Evolutionary conservation across 2,797 vertebrate species (phyloP).

Genomic region (Epinephelus awoara): DNA sequence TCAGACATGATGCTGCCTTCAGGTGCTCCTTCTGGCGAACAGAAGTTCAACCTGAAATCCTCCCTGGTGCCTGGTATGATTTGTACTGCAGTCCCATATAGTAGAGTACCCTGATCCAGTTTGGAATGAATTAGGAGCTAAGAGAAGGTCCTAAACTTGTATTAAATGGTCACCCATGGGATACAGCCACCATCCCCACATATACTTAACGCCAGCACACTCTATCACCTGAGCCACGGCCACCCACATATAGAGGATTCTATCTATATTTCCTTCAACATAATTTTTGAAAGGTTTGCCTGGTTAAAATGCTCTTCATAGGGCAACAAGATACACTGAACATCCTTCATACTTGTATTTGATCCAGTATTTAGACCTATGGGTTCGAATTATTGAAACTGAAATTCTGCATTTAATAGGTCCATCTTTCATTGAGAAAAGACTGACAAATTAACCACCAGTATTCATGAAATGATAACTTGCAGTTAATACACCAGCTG

Average conservation of each 20-base stretch:
- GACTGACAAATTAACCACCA: too few relatives aligned
- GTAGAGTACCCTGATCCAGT: background rate
- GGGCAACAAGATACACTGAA: too few relatives aligned
- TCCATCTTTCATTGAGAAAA: too few relatives aligned
- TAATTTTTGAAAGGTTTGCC: too few relatives aligned
- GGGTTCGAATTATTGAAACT: too few relatives aligned
- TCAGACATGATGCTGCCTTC: slow-evolving; percentile 8
- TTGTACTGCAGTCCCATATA: background rate
- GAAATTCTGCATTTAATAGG: too few relatives aligned
- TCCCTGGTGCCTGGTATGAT: background rate
- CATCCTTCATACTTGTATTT: too few relatives aligned
- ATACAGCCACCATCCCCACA: background rate
- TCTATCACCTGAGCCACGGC: background rate
- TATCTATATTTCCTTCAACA: background rate
- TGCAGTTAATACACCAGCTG: background rate
- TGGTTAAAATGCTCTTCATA: too few relatives aligned
- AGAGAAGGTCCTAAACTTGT: background rate
- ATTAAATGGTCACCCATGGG: background rate
- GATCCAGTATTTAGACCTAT: too few relatives aligned
- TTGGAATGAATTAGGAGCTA: background rate
- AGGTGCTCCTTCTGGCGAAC: background rate
- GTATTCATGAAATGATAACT: too few relatives aligned
- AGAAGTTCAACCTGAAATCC: too few relatives aligned
- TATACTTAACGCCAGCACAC: background rate
- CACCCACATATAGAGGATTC: background rate